These are phyloP conservation scores for Hippocampus zosterae DNA, from an alignment of 2,113 vertebrate genomes.

Conservation along the genomic window DNA sequence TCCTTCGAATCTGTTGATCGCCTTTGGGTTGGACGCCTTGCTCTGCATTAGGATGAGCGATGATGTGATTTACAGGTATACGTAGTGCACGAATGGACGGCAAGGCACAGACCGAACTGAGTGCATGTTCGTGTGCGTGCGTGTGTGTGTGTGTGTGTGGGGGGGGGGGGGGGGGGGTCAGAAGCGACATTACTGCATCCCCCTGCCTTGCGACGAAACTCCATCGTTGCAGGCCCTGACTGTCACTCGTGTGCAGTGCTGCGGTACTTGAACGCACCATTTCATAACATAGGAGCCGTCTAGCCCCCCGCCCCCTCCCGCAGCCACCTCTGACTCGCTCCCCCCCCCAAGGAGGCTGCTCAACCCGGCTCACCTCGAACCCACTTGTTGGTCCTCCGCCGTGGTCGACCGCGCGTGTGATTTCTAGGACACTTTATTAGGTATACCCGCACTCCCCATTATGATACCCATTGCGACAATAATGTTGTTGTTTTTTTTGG, in stretches of 20 bases:
- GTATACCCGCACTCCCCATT: background rate
- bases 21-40: conserved; percentile 41
- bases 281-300: background rate
- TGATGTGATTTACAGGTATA: conserved; percentile 55
- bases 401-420: background rate
- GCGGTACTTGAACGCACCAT: conserved; percentile 6
- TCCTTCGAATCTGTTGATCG: conserved; percentile 55
- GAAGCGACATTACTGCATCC: background rate
- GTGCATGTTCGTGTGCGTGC: background rate
- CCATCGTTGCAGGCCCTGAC: background rate
- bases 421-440: conserved; percentile 1
- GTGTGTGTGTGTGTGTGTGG: background rate
- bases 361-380: background rate
- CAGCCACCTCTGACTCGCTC: background rate
- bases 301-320: background rate
- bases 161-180: too few relatives aligned
- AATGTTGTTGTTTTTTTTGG: background rate
- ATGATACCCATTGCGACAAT: background rate
- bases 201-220: background rate
- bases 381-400: conserved; percentile 3
- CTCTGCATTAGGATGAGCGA: conserved; percentile 57
- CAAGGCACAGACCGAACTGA: too few relatives aligned
- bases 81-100: background rate
- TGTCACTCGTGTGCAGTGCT: background rate
- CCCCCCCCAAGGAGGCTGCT: background rate